These are phyloP conservation scores for Machimus rusticus DNA, from an alignment of 2,888 invertebrate species.

Conservation along the genomic window DNA sequence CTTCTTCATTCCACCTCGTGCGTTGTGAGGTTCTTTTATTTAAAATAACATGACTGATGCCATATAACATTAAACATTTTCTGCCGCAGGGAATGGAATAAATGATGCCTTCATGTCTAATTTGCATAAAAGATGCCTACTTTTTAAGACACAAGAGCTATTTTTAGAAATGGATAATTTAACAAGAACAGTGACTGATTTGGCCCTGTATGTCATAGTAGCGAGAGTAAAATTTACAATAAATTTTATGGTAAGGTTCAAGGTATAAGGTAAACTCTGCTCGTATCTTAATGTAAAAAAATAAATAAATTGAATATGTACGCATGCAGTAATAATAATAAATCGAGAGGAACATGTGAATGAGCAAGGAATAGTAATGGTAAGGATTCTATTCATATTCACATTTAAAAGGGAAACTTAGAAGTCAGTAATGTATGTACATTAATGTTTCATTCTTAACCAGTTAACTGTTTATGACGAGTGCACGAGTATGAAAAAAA, in stretches of 20 bases:
- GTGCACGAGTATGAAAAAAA: too few species aligned
- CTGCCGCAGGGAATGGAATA: slow-evolving; percentile 21
- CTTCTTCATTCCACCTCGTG: neutral
- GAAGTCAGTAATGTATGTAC: too few species aligned
- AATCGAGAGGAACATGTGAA: too few species aligned
- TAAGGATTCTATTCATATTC: too few species aligned
- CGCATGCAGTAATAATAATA: too few species aligned
- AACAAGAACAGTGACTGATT: neutral
- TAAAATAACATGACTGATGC: slow-evolving; percentile 26
- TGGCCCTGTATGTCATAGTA: neutral
- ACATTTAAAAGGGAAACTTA: too few species aligned
- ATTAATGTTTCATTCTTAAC: too few species aligned
- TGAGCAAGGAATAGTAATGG: too few species aligned
- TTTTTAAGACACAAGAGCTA: neutral
- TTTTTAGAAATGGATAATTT: slow-evolving; percentile 18
- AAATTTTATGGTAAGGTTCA: neutral
- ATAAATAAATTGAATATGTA: neutral
- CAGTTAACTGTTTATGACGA: too few species aligned
- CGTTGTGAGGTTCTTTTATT: slow-evolving; percentile 8
- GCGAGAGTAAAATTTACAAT: neutral
- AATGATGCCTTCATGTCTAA: slow-evolving; percentile 26
- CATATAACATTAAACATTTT: slow-evolving; percentile 34
- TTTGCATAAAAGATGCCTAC: slow-evolving; percentile 18
- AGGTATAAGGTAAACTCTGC: neutral
- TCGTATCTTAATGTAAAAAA: neutral